Evolutionary conservation across 1,140 invertebrate species (phyloP).

Genomic region (Drosophila subpulchrella): DNA sequence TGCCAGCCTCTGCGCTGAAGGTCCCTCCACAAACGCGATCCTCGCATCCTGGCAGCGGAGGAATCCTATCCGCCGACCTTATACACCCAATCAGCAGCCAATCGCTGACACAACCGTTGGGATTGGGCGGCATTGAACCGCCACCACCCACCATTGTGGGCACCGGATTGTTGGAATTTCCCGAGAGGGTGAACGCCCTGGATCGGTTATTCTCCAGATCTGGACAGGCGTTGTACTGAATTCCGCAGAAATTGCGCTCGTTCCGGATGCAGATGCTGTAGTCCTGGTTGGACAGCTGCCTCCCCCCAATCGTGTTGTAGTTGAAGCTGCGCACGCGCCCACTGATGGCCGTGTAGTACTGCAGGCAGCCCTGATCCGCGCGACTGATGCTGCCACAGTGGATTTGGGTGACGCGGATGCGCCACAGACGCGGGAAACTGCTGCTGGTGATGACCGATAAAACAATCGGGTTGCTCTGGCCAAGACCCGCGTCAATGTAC

Average conservation of each 20-base stretch:
- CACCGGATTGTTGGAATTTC: slow-evolving; percentile 89
- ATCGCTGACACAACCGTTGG: slow-evolving; percentile 89
- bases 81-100: slow-evolving; percentile 92
- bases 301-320: slow-evolving; percentile 89
- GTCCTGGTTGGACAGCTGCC: slow-evolving; percentile 95
- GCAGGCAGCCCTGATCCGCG: slow-evolving; percentile 94
- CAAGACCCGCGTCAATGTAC: slow-evolving; percentile 92
- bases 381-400: slow-evolving; percentile 89
- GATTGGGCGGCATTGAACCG: slow-evolving; percentile 63
- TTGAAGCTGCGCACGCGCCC: slow-evolving; percentile 93
- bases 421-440: slow-evolving; percentile 91
- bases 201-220: slow-evolving; percentile 87
- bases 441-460: slow-evolving; percentile 92
- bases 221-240: slow-evolving; percentile 91
- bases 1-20: slow-evolving; percentile 85
- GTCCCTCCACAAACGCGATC: slow-evolving; percentile 86
- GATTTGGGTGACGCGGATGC: slow-evolving; percentile 92
- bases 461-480: slow-evolving; percentile 90
- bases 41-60: slow-evolving; percentile 83
- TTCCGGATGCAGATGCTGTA: slow-evolving; percentile 94
- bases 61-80: slow-evolving; percentile 81
- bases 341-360: slow-evolving; percentile 91
- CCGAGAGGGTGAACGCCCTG: slow-evolving; percentile 89
- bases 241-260: slow-evolving; percentile 94
- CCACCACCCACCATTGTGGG: slow-evolving; percentile 89